phyloP scores from a whole-genome alignment of 2,888 invertebrate genomes.

The Deroplatys truncata region DNA sequence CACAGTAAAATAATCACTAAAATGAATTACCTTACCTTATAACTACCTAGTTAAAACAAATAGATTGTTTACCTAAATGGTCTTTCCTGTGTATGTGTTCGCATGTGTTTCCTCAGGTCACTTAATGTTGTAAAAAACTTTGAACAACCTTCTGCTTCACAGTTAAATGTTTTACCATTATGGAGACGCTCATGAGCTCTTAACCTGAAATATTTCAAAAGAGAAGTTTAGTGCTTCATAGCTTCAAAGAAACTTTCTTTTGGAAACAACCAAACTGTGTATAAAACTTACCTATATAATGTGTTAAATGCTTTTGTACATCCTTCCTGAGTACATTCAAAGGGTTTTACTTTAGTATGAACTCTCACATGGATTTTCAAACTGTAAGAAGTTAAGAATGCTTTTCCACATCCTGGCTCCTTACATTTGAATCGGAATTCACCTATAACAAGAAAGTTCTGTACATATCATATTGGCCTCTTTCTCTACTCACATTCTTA shows the following conservation, averaged over 20 bases:
- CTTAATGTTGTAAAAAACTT: conserved; percentile 93
- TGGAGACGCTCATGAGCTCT: conserved; percentile 89
- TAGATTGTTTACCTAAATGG: conserved; percentile 72
- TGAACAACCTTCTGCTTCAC: conserved; percentile 72
- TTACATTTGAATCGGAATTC: conserved; percentile 91
- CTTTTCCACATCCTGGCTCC: conserved; percentile 83
- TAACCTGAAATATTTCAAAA: conserved; percentile 50
- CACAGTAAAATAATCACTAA: too few relatives aligned
- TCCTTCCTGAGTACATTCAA: conserved; percentile 73
- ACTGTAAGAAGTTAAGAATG: conserved; percentile 92
- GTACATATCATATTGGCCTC: background rate
- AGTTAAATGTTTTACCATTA: conserved; percentile 93
- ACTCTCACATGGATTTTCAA: conserved; percentile 90
- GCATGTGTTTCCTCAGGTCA: conserved; percentile 89
- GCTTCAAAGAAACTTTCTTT: background rate
- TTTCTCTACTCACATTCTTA: background rate
- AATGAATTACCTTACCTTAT: too few relatives aligned
- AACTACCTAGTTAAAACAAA: too few relatives aligned
- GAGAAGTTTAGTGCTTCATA: background rate
- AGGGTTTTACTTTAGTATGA: conserved; percentile 90
- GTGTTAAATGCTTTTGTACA: conserved; percentile 95
- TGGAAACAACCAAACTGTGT: background rate
- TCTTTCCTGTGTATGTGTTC: conserved; percentile 88
- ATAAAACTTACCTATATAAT: conserved; percentile 66
- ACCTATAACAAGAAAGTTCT: conserved; percentile 55